phyloP scores from a whole-genome alignment of 2,113 vertebrate genomes.

The Illadopsis cleaveri region DNA sequence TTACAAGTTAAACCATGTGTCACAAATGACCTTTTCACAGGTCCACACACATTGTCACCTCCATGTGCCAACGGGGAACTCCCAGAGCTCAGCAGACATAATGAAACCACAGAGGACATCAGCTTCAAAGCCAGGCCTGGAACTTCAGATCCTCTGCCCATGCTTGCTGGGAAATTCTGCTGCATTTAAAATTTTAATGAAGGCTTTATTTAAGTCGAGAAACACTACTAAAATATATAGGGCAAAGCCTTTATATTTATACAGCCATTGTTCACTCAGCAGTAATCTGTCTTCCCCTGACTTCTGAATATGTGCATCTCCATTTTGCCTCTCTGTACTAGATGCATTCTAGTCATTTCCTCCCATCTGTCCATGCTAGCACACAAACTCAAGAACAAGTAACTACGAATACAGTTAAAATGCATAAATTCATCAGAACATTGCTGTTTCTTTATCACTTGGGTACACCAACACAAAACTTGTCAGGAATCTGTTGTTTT shows the following conservation, averaged over 20 bases:
- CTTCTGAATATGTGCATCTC: neutral
- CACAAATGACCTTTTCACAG: neutral
- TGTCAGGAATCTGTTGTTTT: neutral
- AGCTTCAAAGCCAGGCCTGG: neutral
- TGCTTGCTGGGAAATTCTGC: neutral
- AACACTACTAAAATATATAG: neutral
- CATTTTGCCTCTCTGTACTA: neutral
- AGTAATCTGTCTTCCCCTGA: neutral
- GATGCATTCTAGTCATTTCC: neutral
- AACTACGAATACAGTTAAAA: neutral
- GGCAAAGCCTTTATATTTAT: neutral
- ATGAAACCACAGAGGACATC: neutral
- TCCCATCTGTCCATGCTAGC: neutral
- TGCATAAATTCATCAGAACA: neutral
- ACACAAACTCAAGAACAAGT: neutral
- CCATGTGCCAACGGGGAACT: neutral
- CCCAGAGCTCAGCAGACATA: neutral
- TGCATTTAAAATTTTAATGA: neutral
- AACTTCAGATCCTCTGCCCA: neutral
- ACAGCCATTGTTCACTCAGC: neutral
- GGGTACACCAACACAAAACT: neutral
- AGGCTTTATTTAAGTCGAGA: neutral
- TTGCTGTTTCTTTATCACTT: neutral
- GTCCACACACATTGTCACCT: neutral
- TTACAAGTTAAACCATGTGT: neutral